phyloP scores from a whole-genome alignment of 2,888 invertebrate genomes.

The Alloplasta piceator region DNA sequence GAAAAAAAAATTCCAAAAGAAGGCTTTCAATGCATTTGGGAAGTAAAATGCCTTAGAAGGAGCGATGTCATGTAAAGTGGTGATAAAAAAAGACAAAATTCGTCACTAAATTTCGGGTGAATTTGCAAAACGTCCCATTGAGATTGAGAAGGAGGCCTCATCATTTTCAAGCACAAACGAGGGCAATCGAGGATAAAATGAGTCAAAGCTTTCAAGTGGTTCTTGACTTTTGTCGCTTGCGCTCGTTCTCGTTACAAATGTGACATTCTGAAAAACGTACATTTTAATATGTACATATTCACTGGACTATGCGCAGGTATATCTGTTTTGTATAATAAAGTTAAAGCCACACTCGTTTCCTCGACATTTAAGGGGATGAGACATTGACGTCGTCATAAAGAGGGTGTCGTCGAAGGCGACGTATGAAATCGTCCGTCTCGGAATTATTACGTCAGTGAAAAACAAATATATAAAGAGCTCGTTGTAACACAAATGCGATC shows the following conservation, averaged over 20 bases:
- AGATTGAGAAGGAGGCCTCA: too few relatives aligned
- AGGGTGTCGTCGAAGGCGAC: conserved; percentile 17
- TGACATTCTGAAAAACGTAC: neutral
- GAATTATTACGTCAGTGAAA: conserved; percentile 11
- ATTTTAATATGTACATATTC: conserved; percentile 9
- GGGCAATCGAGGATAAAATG: neutral
- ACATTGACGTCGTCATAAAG: conserved; percentile 39
- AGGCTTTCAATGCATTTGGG: too few relatives aligned
- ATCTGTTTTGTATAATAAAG: conserved; percentile 1
- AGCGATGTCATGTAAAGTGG: too few relatives aligned
- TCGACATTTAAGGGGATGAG: conserved; percentile 48
- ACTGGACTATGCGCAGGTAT: neutral
- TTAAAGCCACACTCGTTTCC: conserved; percentile 27
- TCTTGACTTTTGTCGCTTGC: conserved; percentile 17
- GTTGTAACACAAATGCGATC: neutral
- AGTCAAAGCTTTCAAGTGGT: conserved; percentile 18
- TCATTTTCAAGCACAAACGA: neutral
- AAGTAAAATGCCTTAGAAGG: too few relatives aligned
- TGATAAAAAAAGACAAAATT: too few relatives aligned
- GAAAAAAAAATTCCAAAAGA: too few relatives aligned
- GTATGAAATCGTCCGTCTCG: neutral
- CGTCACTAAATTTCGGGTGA: too few relatives aligned
- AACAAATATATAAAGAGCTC: neutral
- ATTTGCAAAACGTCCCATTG: too few relatives aligned
- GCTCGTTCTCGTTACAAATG: neutral